Percentiles rank a stretch among this genome's conserved stretches.
Conservation (phyloP, 2,797 vertebrate genomes). For the Anolis apletophallus region DNA sequence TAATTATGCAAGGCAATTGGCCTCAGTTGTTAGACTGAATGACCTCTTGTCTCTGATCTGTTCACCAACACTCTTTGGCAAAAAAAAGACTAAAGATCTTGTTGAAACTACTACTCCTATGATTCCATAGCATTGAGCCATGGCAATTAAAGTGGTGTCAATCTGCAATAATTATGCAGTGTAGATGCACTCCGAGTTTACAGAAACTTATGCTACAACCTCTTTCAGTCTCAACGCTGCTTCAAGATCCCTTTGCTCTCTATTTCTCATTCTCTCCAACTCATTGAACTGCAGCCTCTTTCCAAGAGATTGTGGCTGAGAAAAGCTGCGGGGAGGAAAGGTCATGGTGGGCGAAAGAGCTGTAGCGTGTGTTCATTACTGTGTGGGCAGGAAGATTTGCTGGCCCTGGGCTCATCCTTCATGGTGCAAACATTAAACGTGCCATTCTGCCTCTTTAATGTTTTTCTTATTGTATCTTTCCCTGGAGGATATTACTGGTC, state of each 20-base stretch:
- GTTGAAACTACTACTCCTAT: too few relatives aligned
- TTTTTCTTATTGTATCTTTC: background rate
- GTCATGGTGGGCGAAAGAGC: background rate
- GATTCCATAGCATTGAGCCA: too few relatives aligned
- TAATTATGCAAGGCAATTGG: too few relatives aligned
- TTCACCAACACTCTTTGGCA: too few relatives aligned
- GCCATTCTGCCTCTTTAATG: constrained; percentile 1
- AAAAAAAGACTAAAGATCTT: too few relatives aligned
- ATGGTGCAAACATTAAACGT: background rate
- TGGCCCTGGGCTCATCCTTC: background rate
- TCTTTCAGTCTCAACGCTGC: too few relatives aligned
- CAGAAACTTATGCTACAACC: too few relatives aligned
- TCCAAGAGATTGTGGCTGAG: background rate
- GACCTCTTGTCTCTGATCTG: too few relatives aligned
- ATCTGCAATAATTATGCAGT: too few relatives aligned
- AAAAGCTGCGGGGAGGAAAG: fast-evolving
- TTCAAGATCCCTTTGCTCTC: background rate
- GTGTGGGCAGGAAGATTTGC: background rate
- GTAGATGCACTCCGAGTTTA: too few relatives aligned
- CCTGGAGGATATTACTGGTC: background rate
- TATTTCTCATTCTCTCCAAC: fast-evolving
- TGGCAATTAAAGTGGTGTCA: too few relatives aligned
- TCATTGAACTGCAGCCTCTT: background rate
- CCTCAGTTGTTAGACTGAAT: too few relatives aligned
- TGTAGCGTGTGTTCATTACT: fast-evolving